Percentiles rank a stretch among this genome's conserved stretches.
Conservation (phyloP, 2,797 vertebrate species). For the Chiloscyllium punctatum region DNA sequence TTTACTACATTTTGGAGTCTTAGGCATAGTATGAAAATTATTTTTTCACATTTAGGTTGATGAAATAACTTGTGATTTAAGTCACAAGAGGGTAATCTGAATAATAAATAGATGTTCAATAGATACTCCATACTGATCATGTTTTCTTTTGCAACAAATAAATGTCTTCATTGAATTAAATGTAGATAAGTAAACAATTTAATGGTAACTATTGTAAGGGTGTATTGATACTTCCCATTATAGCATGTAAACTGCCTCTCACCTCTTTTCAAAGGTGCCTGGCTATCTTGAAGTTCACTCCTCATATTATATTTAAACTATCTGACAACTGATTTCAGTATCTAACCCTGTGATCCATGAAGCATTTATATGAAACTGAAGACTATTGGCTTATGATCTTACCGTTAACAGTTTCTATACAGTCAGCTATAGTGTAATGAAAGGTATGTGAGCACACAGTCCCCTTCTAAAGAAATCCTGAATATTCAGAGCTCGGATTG, state of each 20-base stretch:
- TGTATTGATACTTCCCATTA: not conserved
- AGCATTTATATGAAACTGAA: constrained; percentile 27
- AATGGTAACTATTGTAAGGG: not conserved
- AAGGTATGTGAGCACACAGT: constrained; percentile 1
- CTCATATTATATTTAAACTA: not conserved
- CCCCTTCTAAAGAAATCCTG: not conserved
- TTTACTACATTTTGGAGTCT: not conserved
- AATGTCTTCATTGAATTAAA: not conserved
- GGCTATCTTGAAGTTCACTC: not conserved
- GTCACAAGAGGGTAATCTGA: not conserved
- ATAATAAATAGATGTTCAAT: not conserved
- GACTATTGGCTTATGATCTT: constrained; percentile 24
- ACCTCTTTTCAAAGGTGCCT: not conserved
- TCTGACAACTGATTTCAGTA: constrained; percentile 7
- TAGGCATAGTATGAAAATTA: not conserved
- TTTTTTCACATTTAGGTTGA: not conserved
- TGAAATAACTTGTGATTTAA: not conserved
- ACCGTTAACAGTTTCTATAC: not conserved
- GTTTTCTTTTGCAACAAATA: not conserved
- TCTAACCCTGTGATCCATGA: constrained; percentile 13
- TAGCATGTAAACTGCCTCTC: not conserved
- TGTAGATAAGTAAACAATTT: not conserved
- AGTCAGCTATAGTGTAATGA: constrained; percentile 9
- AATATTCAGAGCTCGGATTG: not conserved
- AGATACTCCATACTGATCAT: not conserved